phyloP scores from a whole-genome alignment of 2,888 invertebrate genomes.

The Ophion slaviceki region DNA sequence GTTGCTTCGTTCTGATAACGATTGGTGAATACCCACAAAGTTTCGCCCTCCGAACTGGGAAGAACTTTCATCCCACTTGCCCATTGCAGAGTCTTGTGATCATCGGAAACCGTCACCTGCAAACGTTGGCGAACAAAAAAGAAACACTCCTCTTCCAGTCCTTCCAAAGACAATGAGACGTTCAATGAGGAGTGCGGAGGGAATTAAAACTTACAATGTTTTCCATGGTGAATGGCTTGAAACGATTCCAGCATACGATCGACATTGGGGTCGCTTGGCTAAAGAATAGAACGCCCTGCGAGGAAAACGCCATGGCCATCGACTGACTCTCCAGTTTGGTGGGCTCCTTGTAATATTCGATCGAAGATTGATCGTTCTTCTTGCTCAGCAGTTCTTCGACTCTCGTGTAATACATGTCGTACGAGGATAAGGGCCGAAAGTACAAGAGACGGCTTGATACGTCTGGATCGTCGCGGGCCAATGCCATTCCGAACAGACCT shows the following conservation, averaged over 20 bases:
- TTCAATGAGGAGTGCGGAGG: neutral
- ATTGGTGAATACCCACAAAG: constrained; percentile 88
- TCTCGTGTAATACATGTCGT: constrained; percentile 22
- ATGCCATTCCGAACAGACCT: constrained; percentile 6
- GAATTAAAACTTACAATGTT: constrained; percentile 64
- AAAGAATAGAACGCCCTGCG: constrained; percentile 79
- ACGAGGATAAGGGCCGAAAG: constrained; percentile 38
- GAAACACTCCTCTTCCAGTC: neutral
- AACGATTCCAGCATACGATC: constrained; percentile 81
- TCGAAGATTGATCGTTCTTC: constrained; percentile 12
- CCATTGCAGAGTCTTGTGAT: constrained; percentile 88
- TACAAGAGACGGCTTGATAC: constrained; percentile 16
- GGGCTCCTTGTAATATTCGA: constrained; percentile 14
- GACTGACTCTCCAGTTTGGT: constrained; percentile 65
- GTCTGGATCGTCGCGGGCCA: constrained; percentile 5
- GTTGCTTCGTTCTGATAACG: constrained; percentile 89
- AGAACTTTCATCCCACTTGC: constrained; percentile 89
- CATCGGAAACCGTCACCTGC: constrained; percentile 82
- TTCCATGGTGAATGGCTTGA: constrained; percentile 59
- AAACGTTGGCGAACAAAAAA: neutral
- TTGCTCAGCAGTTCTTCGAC: neutral
- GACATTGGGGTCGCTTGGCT: constrained; percentile 75
- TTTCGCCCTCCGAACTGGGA: constrained; percentile 85
- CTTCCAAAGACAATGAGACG: neutral
- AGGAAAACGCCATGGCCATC: constrained; percentile 56